Evolutionary conservation across 2,113 vertebrate genomes (phyloP).

Genomic region (Pterocles gutturalis): DNA sequence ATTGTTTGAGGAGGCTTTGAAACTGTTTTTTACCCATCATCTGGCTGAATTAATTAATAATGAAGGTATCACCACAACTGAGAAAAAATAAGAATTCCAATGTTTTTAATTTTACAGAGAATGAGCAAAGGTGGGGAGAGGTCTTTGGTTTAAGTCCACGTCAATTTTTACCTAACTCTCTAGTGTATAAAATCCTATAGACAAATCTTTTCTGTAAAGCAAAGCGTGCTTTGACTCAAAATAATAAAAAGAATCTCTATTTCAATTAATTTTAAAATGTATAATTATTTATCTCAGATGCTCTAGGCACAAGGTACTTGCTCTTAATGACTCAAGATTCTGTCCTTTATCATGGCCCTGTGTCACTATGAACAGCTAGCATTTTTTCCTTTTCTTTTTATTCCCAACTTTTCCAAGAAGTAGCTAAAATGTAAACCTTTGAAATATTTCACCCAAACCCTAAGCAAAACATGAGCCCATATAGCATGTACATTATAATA

Average conservation of each 20-base stretch:
- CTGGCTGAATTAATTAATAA: neutral
- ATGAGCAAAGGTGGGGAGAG: neutral
- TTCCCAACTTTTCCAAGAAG: neutral
- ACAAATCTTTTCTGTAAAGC: neutral
- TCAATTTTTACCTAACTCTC: neutral
- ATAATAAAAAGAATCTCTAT: neutral
- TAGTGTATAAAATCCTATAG: fast-evolving
- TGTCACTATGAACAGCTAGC: neutral
- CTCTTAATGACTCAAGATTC: neutral
- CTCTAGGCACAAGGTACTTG: neutral
- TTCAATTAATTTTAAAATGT: neutral
- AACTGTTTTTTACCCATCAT: fast-evolving
- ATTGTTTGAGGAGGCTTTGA: neutral
- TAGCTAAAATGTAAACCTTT: neutral
- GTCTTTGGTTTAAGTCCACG: neutral
- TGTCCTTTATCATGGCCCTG: neutral
- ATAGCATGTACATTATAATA: neutral
- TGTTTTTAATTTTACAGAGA: neutral
- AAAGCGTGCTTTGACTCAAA: neutral
- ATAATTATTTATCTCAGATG: neutral
- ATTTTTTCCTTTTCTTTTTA: neutral
- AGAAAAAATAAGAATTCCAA: neutral
- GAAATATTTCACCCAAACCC: neutral
- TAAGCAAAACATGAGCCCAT: neutral
- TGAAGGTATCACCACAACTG: fast-evolving